Evolutionary conservation across 2,797 vertebrate genomes (phyloP), one percentile per base, ranked within the genome.

Genomic region (Natrix natrix): DNA sequence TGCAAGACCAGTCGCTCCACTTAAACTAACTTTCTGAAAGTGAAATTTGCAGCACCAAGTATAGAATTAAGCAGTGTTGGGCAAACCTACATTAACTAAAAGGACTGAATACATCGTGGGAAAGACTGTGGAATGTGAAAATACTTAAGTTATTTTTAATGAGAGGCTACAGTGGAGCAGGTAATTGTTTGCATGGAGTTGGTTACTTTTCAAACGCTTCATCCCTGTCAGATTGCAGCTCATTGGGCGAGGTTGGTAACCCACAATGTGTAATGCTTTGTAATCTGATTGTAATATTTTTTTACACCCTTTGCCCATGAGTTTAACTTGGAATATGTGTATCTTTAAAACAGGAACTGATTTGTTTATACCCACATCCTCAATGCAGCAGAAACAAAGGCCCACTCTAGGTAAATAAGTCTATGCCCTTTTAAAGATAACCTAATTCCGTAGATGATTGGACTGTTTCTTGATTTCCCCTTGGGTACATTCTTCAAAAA

Each of bases 1-100:
- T 26, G 56, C 78, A 54, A 90, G 91, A 87, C 20, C 88, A 16
- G 66, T 92, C 8, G 26, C n/a, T 61, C 66, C 3, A 28, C 0
- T 93, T 26, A 32, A 92, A 93, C 92, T 92, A 94, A 87, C 86
- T 92, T 94, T 24, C 87, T 93, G 55, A 93, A 91, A 90, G 74
- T 74, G 55, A 93, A 95, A 91, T 24, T 87, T 93, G 13, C 13
- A 89, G 92, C 66, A 94, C 59, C 12, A 92, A 93, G 12, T 88
- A 83, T 92, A 88, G 89, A 89, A 83, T 93, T 93, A 63, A 48
- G 88, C 20, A 32, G 8, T 61, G 8, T 83, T 94, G 6, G 32
- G 90, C 17, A 89, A 89, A 55, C 28, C 69, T 83, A 24, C 37
- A 17, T 86, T 43, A 22, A 54, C 87, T 52, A 26, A 57, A 66